Conservation (phyloP, 2,113 vertebrate species). For the Protobothrops flavoviridis region DNA sequence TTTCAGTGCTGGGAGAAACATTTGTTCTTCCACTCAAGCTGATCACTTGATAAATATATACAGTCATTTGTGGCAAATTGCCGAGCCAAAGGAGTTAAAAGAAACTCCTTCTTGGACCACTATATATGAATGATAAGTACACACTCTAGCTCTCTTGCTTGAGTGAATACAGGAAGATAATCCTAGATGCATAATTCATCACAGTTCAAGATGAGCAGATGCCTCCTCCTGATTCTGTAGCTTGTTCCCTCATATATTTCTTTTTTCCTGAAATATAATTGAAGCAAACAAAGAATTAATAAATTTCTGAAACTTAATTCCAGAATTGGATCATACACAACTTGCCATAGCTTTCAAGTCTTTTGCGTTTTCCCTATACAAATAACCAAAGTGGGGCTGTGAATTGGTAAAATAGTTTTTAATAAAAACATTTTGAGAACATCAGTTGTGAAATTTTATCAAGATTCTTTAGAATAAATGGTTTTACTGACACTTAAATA, state of each 20-base stretch:
- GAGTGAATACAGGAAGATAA: constrained; percentile 38
- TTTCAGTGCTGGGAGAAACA: constrained; percentile 64
- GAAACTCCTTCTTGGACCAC: constrained; percentile 61
- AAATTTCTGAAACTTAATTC: background rate
- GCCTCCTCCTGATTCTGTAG: background rate
- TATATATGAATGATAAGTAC: background rate
- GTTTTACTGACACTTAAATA: background rate
- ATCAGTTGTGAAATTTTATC: background rate
- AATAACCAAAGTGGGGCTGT: background rate
- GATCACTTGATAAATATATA: constrained; percentile 60
- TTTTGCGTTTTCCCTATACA: background rate
- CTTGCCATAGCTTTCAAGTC: background rate
- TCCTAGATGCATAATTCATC: background rate
- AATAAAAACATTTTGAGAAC: background rate
- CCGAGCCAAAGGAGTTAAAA: constrained; percentile 59
- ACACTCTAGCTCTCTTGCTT: constrained; percentile 34
- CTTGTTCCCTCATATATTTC: background rate
- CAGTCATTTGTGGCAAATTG: constrained; percentile 63
- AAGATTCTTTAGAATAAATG: background rate
- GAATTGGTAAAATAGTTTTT: background rate
- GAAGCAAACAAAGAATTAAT: background rate
- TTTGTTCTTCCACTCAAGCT: constrained; percentile 56
- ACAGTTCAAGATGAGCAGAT: background rate
- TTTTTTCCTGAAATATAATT: background rate
- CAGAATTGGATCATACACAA: background rate